Base-by-base conservation (phyloP, 2,888 invertebrate genomes). In the Eucera pruinosa region DNA sequence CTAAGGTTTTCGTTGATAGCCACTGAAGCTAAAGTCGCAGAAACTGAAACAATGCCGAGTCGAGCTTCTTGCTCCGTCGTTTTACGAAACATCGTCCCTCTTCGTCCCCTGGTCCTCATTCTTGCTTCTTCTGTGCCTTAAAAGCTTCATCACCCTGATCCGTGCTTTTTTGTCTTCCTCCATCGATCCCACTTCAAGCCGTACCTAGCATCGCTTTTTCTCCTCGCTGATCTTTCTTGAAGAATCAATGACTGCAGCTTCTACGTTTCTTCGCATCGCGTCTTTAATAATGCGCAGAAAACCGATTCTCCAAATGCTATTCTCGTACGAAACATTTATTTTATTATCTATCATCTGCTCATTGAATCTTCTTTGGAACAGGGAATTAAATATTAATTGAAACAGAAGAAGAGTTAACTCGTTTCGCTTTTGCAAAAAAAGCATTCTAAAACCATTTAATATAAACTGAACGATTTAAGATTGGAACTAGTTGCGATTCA, bases 41-140 rank as follows among this genome's bases (percentile, higher is more conserved):
- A 80, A 77, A 55, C 69, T 57, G 78, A 78, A 81, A 86, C 81
- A 86, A 80, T 85, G 66, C 80, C 78, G 52, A 11, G 52, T 64
- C 60, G n/a, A 39, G 39, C 70, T 70, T 78, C 67, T 72, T 69
- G 48, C 76, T 73, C 72, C 57, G 50, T 61, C 73, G 62, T 79
- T 81, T 77, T 47, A 71, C 75, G 71, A 82, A 82, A 78, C 70
- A 81, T 80, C 74, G 41, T 41, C 65, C 48, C 47, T 27, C 27
- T 52, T 70, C 47, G 57, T 39, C 30, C 15, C 20, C n/a, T 55
- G 36, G n/a, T n/a, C n/a, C n/a, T n/a, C 65, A n/a, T 62, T 47
- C 45, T 20, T 54, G 5, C 39, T 50, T 18, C 39, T 48, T 64
- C 47, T 62, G 54, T 60, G 33, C 45, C 67, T 72, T 69, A 55